Conservation (phyloP, 2,113 vertebrate species). For the Macroglossus sobrinus region DNA sequence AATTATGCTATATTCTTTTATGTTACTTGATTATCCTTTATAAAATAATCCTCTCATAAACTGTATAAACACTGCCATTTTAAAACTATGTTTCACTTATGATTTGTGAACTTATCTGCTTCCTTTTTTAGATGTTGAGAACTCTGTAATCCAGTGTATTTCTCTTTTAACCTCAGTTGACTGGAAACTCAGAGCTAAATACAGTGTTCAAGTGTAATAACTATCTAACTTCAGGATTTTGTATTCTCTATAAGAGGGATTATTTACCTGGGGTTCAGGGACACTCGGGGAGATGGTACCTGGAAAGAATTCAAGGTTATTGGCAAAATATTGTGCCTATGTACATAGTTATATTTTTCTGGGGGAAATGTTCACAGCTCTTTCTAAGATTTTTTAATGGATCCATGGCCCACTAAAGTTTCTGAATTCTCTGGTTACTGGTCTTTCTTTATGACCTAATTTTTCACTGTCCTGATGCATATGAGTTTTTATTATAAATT, state of each 20-base stretch:
- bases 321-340: neutral
- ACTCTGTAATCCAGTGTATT: neutral
- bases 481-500: neutral
- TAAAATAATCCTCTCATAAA: constrained; percentile 26
- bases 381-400: neutral
- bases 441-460: neutral
- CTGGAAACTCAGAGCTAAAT: constrained; percentile 13
- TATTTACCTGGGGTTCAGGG: constrained; percentile 8
- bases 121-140: constrained; percentile 13
- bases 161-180: constrained; percentile 44
- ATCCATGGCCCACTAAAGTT: neutral
- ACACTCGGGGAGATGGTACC: neutral
- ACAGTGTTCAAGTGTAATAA: constrained; percentile 29
- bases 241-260: neutral
- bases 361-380: neutral
- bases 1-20: constrained; percentile 8
- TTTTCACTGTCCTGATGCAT: neutral
- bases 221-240: neutral
- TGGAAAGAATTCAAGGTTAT: neutral
- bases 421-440: neutral
- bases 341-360: neutral
- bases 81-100: constrained; percentile 26
- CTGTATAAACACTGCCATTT: constrained; percentile 38
- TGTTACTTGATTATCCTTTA: constrained; percentile 32
- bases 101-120: constrained; percentile 32